A percentile compares a stretch with the other conserved stretches of the same genome.
Conservation (phyloP, 2,888 invertebrate genomes). For the Ormyrus labotus region DNA sequence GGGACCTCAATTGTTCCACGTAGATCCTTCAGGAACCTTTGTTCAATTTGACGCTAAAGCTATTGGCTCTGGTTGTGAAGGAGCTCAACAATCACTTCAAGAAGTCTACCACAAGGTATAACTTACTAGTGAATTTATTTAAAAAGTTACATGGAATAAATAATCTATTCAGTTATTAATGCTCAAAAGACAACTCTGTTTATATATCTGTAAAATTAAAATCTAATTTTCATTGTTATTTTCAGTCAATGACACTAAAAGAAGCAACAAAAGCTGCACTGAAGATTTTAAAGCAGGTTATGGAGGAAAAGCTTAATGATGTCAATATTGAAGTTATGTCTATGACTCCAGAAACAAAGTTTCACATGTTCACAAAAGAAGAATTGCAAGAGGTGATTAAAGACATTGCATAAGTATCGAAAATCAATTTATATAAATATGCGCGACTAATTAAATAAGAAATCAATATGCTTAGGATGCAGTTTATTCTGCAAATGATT, state of each 20-base stretch:
- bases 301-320: slow-evolving; percentile 99
- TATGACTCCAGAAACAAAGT: slow-evolving; percentile 89
- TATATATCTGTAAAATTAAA: not conserved
- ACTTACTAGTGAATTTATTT: not conserved
- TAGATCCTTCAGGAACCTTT: slow-evolving; percentile 99
- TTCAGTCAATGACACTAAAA: slow-evolving; percentile 91
- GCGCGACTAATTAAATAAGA: slow-evolving; percentile 30
- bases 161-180: too few species aligned
- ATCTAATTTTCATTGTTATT: slow-evolving; percentile 56
- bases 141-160: not conserved
- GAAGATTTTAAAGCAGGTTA: slow-evolving; percentile 98
- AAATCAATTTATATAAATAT: slow-evolving; percentile 40
- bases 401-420: slow-evolving; percentile 80
- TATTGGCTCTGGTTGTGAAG: slow-evolving; percentile 99
- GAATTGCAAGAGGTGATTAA: slow-evolving; percentile 94
- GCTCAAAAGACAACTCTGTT: too few species aligned
- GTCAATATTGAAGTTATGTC: slow-evolving; percentile 98
- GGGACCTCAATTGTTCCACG: slow-evolving; percentile 96
- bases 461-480: slow-evolving; percentile 33
- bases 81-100: slow-evolving; percentile 95
- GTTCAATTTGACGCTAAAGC: slow-evolving; percentile 99
- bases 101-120: slow-evolving; percentile 80
- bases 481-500: slow-evolving; percentile 44
- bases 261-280: slow-evolving; percentile 95
- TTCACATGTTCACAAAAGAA: slow-evolving; percentile 93